phyloP scores from a whole-genome alignment of 2,888 invertebrate genomes.

The Gnatocerus cornutus region DNA sequence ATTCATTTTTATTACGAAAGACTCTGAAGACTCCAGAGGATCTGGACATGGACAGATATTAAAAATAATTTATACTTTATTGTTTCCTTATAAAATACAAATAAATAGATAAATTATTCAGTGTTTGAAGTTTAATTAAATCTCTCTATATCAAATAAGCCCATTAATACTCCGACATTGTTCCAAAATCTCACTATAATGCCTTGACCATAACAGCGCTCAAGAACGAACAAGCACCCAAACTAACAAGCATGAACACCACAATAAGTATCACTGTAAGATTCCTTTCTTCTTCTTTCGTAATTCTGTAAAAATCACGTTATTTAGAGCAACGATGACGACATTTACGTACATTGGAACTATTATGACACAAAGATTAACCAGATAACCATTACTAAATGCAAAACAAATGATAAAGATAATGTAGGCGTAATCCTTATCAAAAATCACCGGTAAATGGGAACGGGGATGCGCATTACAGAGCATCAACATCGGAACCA shows the following conservation, averaged over 20 bases:
- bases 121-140: too few relatives aligned
- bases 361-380: conserved; percentile 79
- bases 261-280: conserved; percentile 26
- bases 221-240: conserved; percentile 35
- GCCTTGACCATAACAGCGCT: conserved; percentile 28
- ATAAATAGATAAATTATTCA: too few relatives aligned
- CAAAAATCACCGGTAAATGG: conserved; percentile 40
- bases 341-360: conserved; percentile 81
- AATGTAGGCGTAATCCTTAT: conserved; percentile 33
- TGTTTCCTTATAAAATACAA: too few relatives aligned
- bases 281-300: conserved; percentile 21
- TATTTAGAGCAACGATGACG: background rate
- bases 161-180: too few relatives aligned
- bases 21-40: too few relatives aligned
- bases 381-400: conserved; percentile 37
- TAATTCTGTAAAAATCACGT: conserved; percentile 25
- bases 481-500: conserved; percentile 39
- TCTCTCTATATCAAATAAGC: too few relatives aligned
- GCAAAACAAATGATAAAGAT: conserved; percentile 36
- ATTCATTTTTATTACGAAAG: too few relatives aligned
- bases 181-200: conserved; percentile 5
- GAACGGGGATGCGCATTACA: conserved; percentile 44
- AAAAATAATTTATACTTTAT: too few relatives aligned
- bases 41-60: too few relatives aligned
- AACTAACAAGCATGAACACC: conserved; percentile 37